Percentiles rank a stretch among this genome's conserved stretches.
Evolutionary conservation across 2,113 vertebrate genomes (phyloP).

Genomic region (Pholis gunnellus): DNA sequence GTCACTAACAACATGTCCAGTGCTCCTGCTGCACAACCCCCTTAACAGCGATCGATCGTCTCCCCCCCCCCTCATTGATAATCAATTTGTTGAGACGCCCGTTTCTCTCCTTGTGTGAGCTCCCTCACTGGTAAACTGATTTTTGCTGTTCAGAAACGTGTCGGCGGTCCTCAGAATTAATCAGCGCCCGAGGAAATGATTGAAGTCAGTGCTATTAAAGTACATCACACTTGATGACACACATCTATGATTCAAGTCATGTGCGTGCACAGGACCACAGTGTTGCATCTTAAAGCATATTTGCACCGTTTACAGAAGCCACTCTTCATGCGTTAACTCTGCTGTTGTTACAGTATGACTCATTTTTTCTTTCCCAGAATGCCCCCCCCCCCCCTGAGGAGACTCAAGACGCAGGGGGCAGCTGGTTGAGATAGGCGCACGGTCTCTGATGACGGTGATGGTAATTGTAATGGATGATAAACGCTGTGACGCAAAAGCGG

Average conservation of each 20-base stretch:
- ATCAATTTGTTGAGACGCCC: constrained; percentile 31
- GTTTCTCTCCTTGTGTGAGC: constrained; percentile 3
- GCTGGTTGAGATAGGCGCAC: constrained; percentile 35
- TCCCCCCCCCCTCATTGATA: constrained; percentile 7
- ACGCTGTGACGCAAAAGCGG: background rate
- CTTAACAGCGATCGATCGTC: background rate
- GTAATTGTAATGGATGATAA: constrained; percentile 44
- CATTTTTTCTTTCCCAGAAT: constrained; percentile 49
- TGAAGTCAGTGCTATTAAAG: background rate
- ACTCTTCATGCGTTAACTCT: background rate
- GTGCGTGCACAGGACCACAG: background rate
- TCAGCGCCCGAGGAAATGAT: background rate
- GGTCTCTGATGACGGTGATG: constrained; percentile 50
- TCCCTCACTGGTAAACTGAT: constrained; percentile 9
- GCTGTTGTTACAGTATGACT: constrained; percentile 48
- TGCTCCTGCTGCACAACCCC: constrained; percentile 11
- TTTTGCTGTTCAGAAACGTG: constrained; percentile 18
- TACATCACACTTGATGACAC: constrained; percentile 5
- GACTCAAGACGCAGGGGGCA: constrained; percentile 36
- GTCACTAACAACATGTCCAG: background rate
- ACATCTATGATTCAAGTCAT: constrained; percentile 10
- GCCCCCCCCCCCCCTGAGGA: constrained; percentile 32
- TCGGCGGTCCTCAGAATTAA: constrained; percentile 28
- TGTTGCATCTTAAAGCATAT: constrained; percentile 1
- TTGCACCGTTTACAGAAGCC: background rate